These are phyloP conservation scores for Dryocosmus kuriphilus DNA, from an alignment of 2,888 invertebrate genomes.

Conservation along the genomic window DNA sequence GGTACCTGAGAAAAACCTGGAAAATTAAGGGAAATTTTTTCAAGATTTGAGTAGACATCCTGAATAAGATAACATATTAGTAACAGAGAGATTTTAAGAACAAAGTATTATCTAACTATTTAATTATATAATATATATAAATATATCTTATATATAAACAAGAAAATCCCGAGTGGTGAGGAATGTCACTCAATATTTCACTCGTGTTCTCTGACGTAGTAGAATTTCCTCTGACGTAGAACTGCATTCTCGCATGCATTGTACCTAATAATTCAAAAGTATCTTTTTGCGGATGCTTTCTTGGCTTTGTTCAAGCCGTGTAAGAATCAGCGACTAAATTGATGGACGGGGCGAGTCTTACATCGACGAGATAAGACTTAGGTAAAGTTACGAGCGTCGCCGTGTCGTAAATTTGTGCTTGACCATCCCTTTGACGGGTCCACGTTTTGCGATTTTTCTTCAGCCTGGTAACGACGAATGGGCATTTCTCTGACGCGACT, in stretches of 20 bases:
- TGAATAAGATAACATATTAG: too few relatives aligned
- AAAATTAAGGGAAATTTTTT: too few relatives aligned
- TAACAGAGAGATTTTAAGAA: too few relatives aligned
- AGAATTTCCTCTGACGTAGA: background rate
- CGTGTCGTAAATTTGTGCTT: slow-evolving; percentile 61
- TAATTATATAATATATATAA: too few relatives aligned
- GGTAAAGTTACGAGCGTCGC: slow-evolving; percentile 61
- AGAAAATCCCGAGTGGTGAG: background rate
- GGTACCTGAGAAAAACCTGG: too few relatives aligned
- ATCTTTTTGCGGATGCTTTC: background rate
- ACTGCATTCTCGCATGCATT: background rate
- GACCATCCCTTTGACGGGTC: slow-evolving; percentile 49
- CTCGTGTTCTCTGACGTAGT: background rate
- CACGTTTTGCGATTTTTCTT: slow-evolving; percentile 54
- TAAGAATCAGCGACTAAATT: slow-evolving; percentile 33
- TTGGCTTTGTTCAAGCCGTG: slow-evolving; percentile 15
- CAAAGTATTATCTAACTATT: too few relatives aligned
- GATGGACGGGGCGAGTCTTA: slow-evolving; percentile 22
- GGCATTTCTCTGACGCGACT: slow-evolving; percentile 35
- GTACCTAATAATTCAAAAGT: slow-evolving; percentile 22
- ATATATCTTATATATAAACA: background rate
- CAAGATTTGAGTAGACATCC: too few relatives aligned
- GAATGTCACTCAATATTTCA: background rate
- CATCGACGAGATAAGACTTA: slow-evolving; percentile 41
- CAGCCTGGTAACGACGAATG: slow-evolving; percentile 30